phyloP scores from a whole-genome alignment of 92 coral and sea anemone genomes.

The Metridium senile region DNA sequence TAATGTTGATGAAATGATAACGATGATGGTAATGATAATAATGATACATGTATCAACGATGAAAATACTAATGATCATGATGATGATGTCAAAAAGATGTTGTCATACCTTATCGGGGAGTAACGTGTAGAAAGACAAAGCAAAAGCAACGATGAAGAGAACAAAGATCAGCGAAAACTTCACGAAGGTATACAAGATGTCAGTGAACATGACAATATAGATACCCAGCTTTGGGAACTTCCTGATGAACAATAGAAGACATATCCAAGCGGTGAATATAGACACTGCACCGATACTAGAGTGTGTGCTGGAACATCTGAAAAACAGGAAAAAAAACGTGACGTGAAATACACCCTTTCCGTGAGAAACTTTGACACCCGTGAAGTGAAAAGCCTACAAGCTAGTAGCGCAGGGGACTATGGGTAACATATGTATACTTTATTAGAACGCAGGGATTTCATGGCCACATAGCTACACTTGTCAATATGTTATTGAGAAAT shows the following conservation, averaged over 20 bases:
- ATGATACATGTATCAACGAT: background rate
- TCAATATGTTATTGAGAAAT: no score
- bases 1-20: background rate
- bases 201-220: conserved; percentile 96
- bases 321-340: background rate
- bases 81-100: background rate
- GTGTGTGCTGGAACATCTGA: conserved; percentile 19
- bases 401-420: no score
- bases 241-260: conserved; percentile 75
- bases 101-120: conserved; percentile 36
- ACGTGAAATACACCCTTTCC: no score
- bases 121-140: conserved; percentile 77
- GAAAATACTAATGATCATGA: background rate
- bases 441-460: no score
- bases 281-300: conserved; percentile 86
- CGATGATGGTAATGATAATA: background rate
- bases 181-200: conserved; percentile 74
- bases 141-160: conserved; percentile 82
- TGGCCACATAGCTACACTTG: no score
- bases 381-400: no score
- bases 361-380: no score
- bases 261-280: conserved; percentile 88
- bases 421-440: no score
- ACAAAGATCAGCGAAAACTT: conserved; percentile 76
- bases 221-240: conserved; percentile 96